A percentile compares a stretch with the other conserved stretches of the same genome.
Evolutionary conservation across 1,140 invertebrate genomes (phyloP).

Genomic region (Scaptomyza hsui): DNA sequence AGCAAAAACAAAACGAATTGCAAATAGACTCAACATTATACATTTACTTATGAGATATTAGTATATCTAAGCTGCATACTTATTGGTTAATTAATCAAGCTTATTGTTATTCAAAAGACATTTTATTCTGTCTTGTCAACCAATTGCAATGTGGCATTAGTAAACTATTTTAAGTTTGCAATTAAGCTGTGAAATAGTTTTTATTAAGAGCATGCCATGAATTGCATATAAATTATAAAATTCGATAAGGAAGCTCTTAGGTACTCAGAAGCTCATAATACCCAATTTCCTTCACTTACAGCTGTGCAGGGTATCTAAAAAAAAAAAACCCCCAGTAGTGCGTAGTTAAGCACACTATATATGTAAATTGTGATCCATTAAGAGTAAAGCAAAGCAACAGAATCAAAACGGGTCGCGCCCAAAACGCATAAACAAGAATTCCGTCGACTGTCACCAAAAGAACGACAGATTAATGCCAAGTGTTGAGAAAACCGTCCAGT

Average conservation of each 20-base stretch:
- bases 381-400: not conserved
- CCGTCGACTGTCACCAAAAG: constrained; percentile 11
- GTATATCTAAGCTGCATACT: not conserved
- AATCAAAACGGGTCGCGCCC: constrained; percentile 10
- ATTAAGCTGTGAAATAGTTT: not conserved
- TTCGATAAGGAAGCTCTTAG: too few relatives aligned
- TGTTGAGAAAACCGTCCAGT: constrained; percentile 21
- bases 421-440: constrained; percentile 19
- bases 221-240: not conserved
- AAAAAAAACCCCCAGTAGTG: not conserved
- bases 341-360: not conserved
- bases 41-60: not conserved
- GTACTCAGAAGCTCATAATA: too few relatives aligned
- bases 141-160: not conserved
- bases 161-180: not conserved
- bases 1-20: constrained; percentile 15
- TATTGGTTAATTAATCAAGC: not conserved
- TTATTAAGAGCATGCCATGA: not conserved
- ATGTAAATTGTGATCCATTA: constrained; percentile 21
- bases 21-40: not conserved
- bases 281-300: not conserved
- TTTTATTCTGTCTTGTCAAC: not conserved
- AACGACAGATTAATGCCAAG: constrained; percentile 10
- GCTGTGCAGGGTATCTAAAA: not conserved
- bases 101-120: not conserved